Conservation (phyloP, 2,113 vertebrate genomes). For the Jacana jacana region DNA sequence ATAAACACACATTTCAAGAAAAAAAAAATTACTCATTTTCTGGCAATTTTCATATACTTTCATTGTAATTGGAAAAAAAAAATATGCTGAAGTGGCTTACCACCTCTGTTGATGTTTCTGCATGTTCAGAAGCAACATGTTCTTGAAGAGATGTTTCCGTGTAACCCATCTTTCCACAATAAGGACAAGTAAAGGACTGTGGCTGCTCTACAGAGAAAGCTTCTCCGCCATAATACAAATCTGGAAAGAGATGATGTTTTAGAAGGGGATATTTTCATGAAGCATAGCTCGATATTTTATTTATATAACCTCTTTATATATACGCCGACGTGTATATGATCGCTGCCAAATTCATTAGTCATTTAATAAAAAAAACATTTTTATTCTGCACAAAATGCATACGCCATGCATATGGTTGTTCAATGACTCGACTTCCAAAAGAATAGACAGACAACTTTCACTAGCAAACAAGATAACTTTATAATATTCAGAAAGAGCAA, state of each 20-base stretch:
- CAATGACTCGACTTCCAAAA: neutral
- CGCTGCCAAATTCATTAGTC: neutral
- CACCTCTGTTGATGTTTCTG: neutral
- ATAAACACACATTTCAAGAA: neutral
- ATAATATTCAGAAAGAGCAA: neutral
- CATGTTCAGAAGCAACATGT: neutral
- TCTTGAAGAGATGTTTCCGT: constrained; percentile 16
- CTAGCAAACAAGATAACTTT: neutral
- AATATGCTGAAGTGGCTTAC: neutral
- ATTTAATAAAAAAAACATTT: neutral
- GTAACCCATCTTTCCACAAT: constrained; percentile 93
- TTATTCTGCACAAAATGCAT: neutral
- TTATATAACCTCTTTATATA: neutral
- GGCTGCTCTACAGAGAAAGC: constrained; percentile 95
- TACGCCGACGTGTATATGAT: neutral
- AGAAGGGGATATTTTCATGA: neutral
- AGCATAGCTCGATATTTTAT: neutral
- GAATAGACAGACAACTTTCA: neutral
- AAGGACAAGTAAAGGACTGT: constrained; percentile 95
- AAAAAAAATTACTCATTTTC: neutral
- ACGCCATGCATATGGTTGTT: neutral
- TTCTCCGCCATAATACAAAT: constrained; percentile 96
- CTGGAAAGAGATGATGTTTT: constrained; percentile 66
- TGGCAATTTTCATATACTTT: neutral
- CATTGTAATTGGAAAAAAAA: neutral